Evolutionary conservation across 2,888 invertebrate species (phyloP), one percentile per base, ranked within the genome.

Genomic region (Dysmachus trigonus): DNA sequence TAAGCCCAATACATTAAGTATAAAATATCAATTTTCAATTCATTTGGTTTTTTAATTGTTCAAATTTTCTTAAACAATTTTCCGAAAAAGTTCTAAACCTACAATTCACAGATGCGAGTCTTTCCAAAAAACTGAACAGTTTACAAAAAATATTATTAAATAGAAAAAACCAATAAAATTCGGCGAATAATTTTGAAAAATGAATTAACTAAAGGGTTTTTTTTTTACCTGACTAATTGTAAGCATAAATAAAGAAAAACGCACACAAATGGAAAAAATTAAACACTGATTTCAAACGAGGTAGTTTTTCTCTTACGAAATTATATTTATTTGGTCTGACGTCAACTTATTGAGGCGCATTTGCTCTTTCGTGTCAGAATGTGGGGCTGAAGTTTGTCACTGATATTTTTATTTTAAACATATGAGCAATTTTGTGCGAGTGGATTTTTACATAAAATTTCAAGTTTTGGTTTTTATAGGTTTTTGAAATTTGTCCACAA

Each of bases 41-140:
- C 8, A 73, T 73, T 76, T 73, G 35, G 76, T 82, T 82, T 82
- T 82, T 51, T 47, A 38, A 1, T 76, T 62, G 47, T 62, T 38
- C 73, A 35, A 71, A 47, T 47, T 77, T 85, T 79, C 38, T 79
- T 41, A 38, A 85, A 72, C 85, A 71, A 62, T 41, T 38, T 84
- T 73, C 84, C 47, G 73, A 84, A 72, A 41, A 73, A 41, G 38
- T 82, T 35, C 82, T 82, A 62, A 82, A 22, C 82, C 82, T 82
- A 82, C 82, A 62, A 82, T 84, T 84, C 84, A 84, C 84, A 84
- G 84, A 84, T 84, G 71, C 84, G 84, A 84, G 84, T 86, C 86
- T 86, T 86, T 86, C 86, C 86, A 62, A 71, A 41, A 77, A 79
- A 72, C 47, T 72, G 38, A 51, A 51, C 76, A 47, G 10, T 77